phyloP scores from a whole-genome alignment of 2,888 invertebrate genomes.

The Pseudococcus jackbeardsleyi region DNA sequence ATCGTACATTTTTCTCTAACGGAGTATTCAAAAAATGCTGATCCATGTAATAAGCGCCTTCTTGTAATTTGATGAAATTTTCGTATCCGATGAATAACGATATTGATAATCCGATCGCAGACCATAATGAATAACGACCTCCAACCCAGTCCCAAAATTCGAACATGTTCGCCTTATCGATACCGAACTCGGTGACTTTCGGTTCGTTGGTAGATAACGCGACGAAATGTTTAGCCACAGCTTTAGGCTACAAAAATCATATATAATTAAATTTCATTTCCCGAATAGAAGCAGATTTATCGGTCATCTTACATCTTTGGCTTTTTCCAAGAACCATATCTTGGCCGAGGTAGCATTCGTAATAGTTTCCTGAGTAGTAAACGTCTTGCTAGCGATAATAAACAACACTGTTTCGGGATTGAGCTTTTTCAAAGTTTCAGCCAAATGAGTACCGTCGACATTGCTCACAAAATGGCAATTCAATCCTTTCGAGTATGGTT shows the following conservation, averaged over 20 bases:
- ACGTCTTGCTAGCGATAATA: slow-evolving; percentile 99
- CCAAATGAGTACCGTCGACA: slow-evolving; percentile 98
- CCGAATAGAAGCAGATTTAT: slow-evolving; percentile 40
- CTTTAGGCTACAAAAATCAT: slow-evolving; percentile 73
- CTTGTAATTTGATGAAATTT: slow-evolving; percentile 91
- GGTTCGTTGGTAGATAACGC: slow-evolving; percentile 95
- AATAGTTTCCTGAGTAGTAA: slow-evolving; percentile 99
- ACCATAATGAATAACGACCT: slow-evolving; percentile 97
- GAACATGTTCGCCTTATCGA: slow-evolving; percentile 98
- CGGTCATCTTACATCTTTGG: slow-evolving; percentile 82
- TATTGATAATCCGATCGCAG: slow-evolving; percentile 98
- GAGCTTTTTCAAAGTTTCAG: slow-evolving; percentile 90
- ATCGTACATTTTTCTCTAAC: slow-evolving; percentile 88
- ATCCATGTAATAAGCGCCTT: slow-evolving; percentile 95
- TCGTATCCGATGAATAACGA: slow-evolving; percentile 93
- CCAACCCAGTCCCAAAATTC: slow-evolving; percentile 99
- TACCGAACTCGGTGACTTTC: slow-evolving; percentile 98
- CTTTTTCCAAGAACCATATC: slow-evolving; percentile 88
- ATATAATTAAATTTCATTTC: slow-evolving; percentile 1
- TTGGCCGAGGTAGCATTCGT: slow-evolving; percentile 99
- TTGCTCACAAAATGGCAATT: slow-evolving; percentile 97
- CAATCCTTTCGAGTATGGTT: slow-evolving; percentile 89
- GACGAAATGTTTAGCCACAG: slow-evolving; percentile 97
- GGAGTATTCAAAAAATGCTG: slow-evolving; percentile 90
- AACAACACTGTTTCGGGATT: slow-evolving; percentile 95